Conservation (phyloP, 2,888 invertebrate genomes). For the Laothoe populi region DNA sequence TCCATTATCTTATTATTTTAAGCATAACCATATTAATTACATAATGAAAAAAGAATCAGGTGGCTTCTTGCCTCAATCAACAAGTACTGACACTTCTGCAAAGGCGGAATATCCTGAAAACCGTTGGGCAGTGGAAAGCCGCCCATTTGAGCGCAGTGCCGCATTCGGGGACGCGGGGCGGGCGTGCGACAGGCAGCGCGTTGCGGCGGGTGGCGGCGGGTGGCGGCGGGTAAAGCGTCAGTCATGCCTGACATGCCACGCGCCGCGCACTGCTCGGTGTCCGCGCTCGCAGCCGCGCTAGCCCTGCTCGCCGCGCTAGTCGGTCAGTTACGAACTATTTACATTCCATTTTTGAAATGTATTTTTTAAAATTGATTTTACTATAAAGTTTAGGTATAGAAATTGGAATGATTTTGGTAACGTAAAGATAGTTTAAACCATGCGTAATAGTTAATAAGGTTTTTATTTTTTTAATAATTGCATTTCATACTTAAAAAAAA, state of each 20-base stretch:
- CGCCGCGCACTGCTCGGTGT: slow-evolving; percentile 52
- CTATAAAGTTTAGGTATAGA: neutral
- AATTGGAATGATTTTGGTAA: neutral
- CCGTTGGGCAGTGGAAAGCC: slow-evolving; percentile 14
- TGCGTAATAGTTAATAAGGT: no score
- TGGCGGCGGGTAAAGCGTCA: slow-evolving; percentile 25
- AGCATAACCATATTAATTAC: no score
- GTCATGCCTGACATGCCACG: slow-evolving; percentile 76
- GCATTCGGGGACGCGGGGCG: slow-evolving; percentile 79
- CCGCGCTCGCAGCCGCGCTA: slow-evolving; percentile 53
- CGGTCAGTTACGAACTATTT: slow-evolving; percentile 62
- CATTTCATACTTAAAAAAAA: no score
- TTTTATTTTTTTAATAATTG: no score
- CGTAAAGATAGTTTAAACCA: neutral
- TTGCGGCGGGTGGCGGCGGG: slow-evolving; percentile 52
- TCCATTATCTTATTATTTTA: no score
- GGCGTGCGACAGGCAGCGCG: slow-evolving; percentile 47
- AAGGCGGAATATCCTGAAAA: slow-evolving; percentile 15
- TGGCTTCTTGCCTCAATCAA: no score
- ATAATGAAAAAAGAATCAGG: no score
- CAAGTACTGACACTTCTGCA: neutral
- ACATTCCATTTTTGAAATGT: neutral
- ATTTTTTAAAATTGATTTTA: neutral
- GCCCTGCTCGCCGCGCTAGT: slow-evolving; percentile 68
- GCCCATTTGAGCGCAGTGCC: slow-evolving; percentile 71